These are phyloP conservation scores for Meta bourneti DNA, from an alignment of 2,888 invertebrate species.

Conservation along the genomic window DNA sequence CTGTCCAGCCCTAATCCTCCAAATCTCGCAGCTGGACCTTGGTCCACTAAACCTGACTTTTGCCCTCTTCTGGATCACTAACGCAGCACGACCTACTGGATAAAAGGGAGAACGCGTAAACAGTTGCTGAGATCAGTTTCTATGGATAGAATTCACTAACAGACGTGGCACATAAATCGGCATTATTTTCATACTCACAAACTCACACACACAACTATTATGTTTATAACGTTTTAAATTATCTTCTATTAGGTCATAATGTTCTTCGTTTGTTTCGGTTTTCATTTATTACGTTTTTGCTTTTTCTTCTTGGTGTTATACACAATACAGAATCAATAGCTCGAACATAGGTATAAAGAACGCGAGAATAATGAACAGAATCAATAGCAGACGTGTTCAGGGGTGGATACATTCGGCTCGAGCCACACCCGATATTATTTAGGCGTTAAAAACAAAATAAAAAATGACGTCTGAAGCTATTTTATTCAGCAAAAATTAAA, in stretches of 20 bases:
- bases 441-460: not conserved
- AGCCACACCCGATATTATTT: not conserved
- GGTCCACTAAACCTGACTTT: not conserved
- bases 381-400: not conserved
- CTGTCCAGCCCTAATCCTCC: conserved; percentile 31
- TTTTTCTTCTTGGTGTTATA: too few relatives aligned
- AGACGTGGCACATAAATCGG: too few relatives aligned
- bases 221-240: too few relatives aligned
- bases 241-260: too few relatives aligned
- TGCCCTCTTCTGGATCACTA: not conserved
- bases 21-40: conserved; percentile 49
- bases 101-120: not conserved
- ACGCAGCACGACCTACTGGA: not conserved
- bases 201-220: too few relatives aligned
- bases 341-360: too few relatives aligned
- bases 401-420: not conserved
- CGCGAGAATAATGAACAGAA: not conserved
- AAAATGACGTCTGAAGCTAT: too few relatives aligned
- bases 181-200: too few relatives aligned
- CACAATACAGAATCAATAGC: too few relatives aligned
- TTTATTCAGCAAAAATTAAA: too few relatives aligned
- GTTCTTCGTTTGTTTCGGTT: too few relatives aligned
- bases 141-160: not conserved
- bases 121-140: not conserved
- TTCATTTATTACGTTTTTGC: too few relatives aligned